phyloP scores from a whole-genome alignment of 2,888 invertebrate species.

The Deladenus siricidicola region DNA sequence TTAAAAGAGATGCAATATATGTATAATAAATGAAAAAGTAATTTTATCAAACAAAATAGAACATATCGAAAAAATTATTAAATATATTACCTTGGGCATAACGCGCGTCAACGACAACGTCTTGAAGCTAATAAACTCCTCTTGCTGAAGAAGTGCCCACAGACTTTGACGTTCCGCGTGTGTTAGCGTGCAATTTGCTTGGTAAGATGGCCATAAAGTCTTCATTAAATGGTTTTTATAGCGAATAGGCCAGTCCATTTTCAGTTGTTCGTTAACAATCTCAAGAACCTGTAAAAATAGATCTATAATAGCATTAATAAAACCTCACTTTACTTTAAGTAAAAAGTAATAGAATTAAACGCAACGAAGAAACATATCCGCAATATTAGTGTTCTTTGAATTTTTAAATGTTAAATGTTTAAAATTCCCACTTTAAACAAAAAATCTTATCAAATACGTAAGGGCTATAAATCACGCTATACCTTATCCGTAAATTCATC shows the following conservation, averaged over 20 bases:
- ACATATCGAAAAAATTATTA: too few species aligned
- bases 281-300: conserved; percentile 39
- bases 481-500: conserved; percentile 42
- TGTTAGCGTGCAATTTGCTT: conserved; percentile 26
- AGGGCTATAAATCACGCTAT: too few species aligned
- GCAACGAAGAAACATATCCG: too few species aligned
- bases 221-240: conserved; percentile 44
- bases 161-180: conserved; percentile 42
- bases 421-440: background rate
- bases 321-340: too few species aligned
- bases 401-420: background rate
- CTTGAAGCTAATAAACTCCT: conserved; percentile 47
- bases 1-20: background rate
- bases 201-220: conserved; percentile 43
- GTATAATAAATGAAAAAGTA: background rate
- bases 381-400: background rate
- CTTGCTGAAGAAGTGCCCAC: conserved; percentile 50
- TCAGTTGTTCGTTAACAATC: conserved; percentile 42
- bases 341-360: too few species aligned
- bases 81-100: conserved; percentile 51
- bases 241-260: conserved; percentile 45
- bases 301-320: background rate
- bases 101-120: conserved; percentile 47
- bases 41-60: background rate
- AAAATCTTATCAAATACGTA: too few species aligned